A percentile compares a stretch with the other conserved stretches of the same genome.
Conservation (phyloP, 2,888 invertebrate genomes). For the Spilosoma lubricipeda region DNA sequence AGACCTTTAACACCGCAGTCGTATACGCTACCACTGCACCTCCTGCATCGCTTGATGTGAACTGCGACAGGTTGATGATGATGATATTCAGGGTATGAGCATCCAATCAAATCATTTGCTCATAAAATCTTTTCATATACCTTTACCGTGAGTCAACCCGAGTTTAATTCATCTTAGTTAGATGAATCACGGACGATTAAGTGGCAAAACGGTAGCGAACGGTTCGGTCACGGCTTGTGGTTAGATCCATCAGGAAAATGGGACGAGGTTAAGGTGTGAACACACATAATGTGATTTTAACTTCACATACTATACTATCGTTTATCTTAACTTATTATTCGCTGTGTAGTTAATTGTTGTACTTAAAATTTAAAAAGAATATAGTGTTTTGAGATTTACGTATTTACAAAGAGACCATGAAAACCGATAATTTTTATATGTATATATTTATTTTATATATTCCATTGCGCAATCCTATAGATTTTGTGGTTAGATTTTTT, state of each 20-base stretch:
- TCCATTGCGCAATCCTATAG: too few species aligned
- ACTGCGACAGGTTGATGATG: too few species aligned
- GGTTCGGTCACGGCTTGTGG: not conserved
- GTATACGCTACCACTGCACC: too few species aligned
- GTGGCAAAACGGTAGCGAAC: not conserved
- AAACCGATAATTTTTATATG: too few species aligned
- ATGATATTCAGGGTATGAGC: too few species aligned
- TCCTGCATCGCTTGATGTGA: too few species aligned
- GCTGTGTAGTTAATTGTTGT: not conserved
- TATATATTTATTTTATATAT: too few species aligned
- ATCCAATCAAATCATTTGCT: not conserved
- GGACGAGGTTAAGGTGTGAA: not conserved
- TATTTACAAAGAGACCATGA: too few species aligned
- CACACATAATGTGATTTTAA: not conserved
- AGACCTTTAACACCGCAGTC: too few species aligned
- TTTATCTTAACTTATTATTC: not conserved
- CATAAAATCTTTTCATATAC: not conserved
- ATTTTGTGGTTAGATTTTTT: too few species aligned
- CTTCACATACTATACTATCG: not conserved
- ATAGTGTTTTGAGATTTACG: too few species aligned
- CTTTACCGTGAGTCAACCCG: not conserved
- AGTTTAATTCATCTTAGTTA: not conserved
- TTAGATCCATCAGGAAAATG: conserved; percentile 1
- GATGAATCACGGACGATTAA: not conserved
- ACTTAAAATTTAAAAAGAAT: too few species aligned